Conservation (phyloP, 2,797 vertebrate species). For the Anguilla anguilla region DNA sequence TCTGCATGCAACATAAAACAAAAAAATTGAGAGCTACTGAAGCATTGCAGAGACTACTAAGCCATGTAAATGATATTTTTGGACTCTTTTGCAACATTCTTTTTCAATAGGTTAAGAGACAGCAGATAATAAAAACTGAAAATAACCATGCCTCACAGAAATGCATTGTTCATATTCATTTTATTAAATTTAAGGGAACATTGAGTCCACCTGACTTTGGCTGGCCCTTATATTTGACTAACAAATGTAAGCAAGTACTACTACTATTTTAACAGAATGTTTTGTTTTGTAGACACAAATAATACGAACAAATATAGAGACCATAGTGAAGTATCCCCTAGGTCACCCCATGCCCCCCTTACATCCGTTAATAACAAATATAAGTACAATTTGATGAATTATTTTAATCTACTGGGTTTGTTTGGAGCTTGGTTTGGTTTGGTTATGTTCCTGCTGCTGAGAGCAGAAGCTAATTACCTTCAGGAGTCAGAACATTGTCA, state of each 20-base stretch:
- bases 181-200: not conserved
- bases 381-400: not conserved
- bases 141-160: not conserved
- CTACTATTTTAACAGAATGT: not conserved
- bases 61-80: not conserved
- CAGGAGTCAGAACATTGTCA: conserved; percentile 42
- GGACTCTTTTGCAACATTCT: not conserved
- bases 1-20: not conserved
- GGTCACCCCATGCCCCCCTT: not conserved
- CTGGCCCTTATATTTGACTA: not conserved
- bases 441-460: conserved; percentile 33
- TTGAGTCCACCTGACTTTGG: not conserved
- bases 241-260: not conserved
- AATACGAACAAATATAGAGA: not conserved
- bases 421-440: not conserved
- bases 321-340: not conserved
- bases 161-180: not conserved
- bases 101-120: not conserved
- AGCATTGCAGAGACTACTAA: not conserved
- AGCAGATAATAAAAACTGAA: not conserved
- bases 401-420: not conserved
- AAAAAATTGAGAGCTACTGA: not conserved
- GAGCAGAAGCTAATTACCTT: conserved; percentile 36
- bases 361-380: not conserved
- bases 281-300: not conserved